Base-by-base conservation (phyloP, 2,797 vertebrate genomes). In the Hephaestus fuliginosus region DNA sequence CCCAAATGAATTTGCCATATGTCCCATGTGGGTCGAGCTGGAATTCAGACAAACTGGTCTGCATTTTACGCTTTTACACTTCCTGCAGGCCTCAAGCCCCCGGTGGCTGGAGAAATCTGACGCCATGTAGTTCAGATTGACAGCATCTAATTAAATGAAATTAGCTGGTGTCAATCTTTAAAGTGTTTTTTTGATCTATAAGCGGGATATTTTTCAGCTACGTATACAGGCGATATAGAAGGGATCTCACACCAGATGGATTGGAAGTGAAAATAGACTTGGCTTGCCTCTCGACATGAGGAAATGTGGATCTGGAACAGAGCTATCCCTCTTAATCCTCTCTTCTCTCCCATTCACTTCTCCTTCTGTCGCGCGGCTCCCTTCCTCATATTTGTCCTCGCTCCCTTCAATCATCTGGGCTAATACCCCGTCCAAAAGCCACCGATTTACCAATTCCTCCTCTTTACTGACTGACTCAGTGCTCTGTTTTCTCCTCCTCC, bases 161-260 rank as follows among this genome's bases (percentile, higher is more conserved):
- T 91, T 82, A 90, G 86, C 78, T 81, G 46, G 80, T 91, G 91
- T 90, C 91, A 85, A 68, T 90, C 64, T 79, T 82, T 65, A 57
- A 62, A 81, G 69, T 71, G 49, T 83, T 20, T 53, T 65, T 65
- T 67, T 66, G 65, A 58, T 83, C 71, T 86, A 68, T 75, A 70
- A 53, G 28, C 41, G 75, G 76, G 43, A 60, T 66, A 61, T 72
- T 85, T 84, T 85, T 75, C 83, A 77, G 84, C 80, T 36, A 61
- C 84, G 81, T 90, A 87, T 90, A 86, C 86, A 80, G 63, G 75
- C 67, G 48, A 74, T 84, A 86, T 89, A 84, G 84, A 85, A 22
- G 53, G 84, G 80, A 91, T 92, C 86, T 91, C 86, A 86, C 87
- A 88, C 80, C 93, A 93, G 92, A 95, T 95, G 93, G 93, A 92